A percentile compares a stretch with the other conserved stretches of the same genome.
Conservation (phyloP, 2,113 vertebrate species). For the Bubo blakistoni region DNA sequence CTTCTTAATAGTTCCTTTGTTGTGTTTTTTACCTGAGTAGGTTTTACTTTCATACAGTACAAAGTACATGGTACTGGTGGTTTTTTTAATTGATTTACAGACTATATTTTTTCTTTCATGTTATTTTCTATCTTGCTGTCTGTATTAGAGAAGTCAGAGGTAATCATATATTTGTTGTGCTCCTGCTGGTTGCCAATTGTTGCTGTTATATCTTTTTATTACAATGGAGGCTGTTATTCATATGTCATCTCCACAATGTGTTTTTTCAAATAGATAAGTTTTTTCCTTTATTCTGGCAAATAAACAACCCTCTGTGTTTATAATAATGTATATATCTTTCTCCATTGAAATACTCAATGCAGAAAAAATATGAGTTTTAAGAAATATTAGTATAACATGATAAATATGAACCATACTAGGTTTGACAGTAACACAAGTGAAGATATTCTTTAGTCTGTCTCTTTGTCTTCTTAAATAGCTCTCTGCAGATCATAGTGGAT, state of each 20-base stretch:
- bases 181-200: constrained; percentile 37
- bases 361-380: constrained; percentile 10
- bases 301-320: constrained; percentile 7
- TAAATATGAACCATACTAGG: not conserved
- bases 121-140: not conserved
- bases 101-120: not conserved
- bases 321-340: constrained; percentile 33
- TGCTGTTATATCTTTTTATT: constrained; percentile 37
- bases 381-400: not conserved
- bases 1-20: not conserved
- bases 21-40: not conserved
- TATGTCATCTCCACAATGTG: not conserved
- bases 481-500: constrained; percentile 9
- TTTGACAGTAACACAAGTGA: constrained; percentile 16
- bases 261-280: constrained; percentile 19
- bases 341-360: not conserved
- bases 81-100: not conserved
- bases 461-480: constrained; percentile 12
- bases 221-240: not conserved
- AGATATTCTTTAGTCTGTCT: not conserved
- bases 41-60: not conserved
- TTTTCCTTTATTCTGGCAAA: constrained; percentile 26
- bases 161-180: constrained; percentile 14
- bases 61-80: not conserved
- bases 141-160: not conserved